These are phyloP conservation scores for Lepidotrigona ventralis DNA, from an alignment of 1,140 invertebrate species.

Conservation along the genomic window DNA sequence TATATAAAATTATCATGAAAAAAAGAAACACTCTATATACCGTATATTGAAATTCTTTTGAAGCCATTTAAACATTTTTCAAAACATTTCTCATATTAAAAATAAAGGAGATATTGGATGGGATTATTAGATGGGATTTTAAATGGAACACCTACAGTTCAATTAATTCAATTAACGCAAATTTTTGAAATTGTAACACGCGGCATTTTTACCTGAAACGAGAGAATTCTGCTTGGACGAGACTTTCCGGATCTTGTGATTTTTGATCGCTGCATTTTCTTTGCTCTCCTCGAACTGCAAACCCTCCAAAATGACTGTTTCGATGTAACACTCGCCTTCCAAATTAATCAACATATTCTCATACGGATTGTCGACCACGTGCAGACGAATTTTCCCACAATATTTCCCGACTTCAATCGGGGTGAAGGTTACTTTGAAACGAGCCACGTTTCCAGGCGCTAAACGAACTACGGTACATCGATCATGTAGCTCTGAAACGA, in stretches of 20 bases:
- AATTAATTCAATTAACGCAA: no score
- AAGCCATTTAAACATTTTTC: no score
- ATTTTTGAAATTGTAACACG: no score
- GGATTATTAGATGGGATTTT: no score
- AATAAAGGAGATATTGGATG: no score
- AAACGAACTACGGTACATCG: constrained; percentile 41
- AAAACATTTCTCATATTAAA: no score
- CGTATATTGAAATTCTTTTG: no score
- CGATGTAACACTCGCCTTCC: constrained; percentile 63
- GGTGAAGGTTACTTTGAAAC: constrained; percentile 55
- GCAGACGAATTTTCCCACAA: constrained; percentile 50
- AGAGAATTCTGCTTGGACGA: constrained; percentile 8
- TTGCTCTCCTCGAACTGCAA: constrained; percentile 52
- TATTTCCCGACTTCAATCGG: constrained; percentile 49
- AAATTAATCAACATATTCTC: constrained; percentile 63
- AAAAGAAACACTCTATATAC: no score
- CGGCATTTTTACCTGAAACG: neutral
- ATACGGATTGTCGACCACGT: constrained; percentile 69
- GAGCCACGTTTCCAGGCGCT: constrained; percentile 31
- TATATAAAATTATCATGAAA: no score
- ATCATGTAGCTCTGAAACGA: constrained; percentile 35
- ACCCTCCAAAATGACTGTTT: constrained; percentile 63
- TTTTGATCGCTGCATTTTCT: neutral
- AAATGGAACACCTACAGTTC: no score
- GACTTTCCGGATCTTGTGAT: neutral